Conservation (phyloP, 1,140 invertebrate genomes). For the Procambarus virginalis region DNA sequence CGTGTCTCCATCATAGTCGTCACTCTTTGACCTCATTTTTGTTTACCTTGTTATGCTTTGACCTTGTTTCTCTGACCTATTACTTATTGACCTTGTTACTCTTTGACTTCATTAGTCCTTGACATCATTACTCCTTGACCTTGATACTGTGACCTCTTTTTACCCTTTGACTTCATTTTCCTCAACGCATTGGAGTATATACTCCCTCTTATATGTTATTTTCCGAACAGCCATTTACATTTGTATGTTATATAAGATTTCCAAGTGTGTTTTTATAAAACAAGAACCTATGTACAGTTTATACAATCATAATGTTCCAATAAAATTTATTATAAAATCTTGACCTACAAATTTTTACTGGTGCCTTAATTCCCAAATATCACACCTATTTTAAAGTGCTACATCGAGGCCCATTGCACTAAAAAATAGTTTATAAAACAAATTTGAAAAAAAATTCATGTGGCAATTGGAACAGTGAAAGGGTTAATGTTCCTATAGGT, state of each 20-base stretch:
- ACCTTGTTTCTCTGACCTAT: too few relatives aligned
- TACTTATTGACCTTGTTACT: too few relatives aligned
- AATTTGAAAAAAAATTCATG: too few relatives aligned
- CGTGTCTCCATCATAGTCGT: neutral
- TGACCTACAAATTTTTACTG: neutral
- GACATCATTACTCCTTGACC: too few relatives aligned
- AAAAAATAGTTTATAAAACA: too few relatives aligned
- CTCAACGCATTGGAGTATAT: neutral
- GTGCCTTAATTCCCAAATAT: too few relatives aligned
- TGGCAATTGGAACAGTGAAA: too few relatives aligned
- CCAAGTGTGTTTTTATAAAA: slow-evolving; percentile 52
- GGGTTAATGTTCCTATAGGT: too few relatives aligned
- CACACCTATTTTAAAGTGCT: too few relatives aligned
- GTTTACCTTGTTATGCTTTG: too few relatives aligned
- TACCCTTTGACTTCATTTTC: neutral
- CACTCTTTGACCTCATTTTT: neutral
- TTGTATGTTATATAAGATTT: slow-evolving; percentile 42
- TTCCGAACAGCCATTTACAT: slow-evolving; percentile 15
- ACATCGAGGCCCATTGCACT: too few relatives aligned
- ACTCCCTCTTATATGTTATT: neutral
- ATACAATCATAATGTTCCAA: slow-evolving; percentile 49
- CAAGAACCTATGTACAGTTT: slow-evolving; percentile 58
- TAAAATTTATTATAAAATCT: slow-evolving; percentile 21
- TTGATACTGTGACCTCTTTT: neutral
- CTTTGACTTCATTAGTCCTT: too few relatives aligned